Conservation (phyloP, 2,113 vertebrate species). For the Equus quagga region DNA sequence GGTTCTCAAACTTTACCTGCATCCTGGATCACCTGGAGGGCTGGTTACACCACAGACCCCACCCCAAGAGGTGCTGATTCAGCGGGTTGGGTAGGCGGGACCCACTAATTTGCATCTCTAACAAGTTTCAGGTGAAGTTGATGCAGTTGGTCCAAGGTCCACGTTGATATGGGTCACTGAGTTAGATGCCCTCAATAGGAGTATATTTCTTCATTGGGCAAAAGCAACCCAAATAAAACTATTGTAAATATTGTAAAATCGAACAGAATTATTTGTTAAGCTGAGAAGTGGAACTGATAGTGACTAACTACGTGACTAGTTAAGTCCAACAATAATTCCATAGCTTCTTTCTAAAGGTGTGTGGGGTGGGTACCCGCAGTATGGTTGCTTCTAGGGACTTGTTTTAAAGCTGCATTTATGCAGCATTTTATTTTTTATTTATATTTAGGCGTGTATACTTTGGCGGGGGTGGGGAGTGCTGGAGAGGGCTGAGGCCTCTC, state of each 20-base stretch:
- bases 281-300: not conserved
- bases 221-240: not conserved
- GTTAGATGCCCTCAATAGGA: accelerated
- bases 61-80: accelerated
- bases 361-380: accelerated
- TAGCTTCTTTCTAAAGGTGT: not conserved
- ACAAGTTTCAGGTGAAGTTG: not conserved
- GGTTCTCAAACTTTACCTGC: accelerated
- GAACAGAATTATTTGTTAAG: not conserved
- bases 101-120: accelerated
- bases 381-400: too few relatives aligned
- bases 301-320: too few relatives aligned
- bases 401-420: not conserved
- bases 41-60: too few relatives aligned
- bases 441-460: not conserved
- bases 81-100: accelerated
- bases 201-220: accelerated
- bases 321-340: too few relatives aligned
- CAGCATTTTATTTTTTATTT: not conserved
- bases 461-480: accelerated
- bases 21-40: not conserved
- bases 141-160: not conserved
- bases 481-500: not conserved
- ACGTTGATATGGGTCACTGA: not conserved
- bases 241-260: accelerated